Evolutionary conservation across 2,888 invertebrate species (phyloP).

Genomic region (Cerceris rybyensis): DNA sequence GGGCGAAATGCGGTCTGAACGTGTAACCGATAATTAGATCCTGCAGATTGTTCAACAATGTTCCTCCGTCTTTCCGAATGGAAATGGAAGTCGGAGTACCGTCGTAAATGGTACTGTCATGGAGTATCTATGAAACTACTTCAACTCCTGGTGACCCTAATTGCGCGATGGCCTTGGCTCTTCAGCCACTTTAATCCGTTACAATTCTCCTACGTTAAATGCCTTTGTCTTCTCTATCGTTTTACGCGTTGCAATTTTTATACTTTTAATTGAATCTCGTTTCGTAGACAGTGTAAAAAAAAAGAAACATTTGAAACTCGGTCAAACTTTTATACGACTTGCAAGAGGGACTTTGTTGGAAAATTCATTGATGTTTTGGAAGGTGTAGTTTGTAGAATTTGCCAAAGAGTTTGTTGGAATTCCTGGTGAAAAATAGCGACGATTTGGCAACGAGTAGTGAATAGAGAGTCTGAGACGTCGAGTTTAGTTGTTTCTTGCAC

Average conservation of each 20-base stretch:
- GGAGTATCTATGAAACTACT: conserved; percentile 43
- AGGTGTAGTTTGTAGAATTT: too few relatives aligned
- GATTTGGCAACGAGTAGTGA: neutral
- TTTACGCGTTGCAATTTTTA: neutral
- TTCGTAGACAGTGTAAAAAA: too few relatives aligned
- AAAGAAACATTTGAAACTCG: too few relatives aligned
- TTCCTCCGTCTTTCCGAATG: conserved; percentile 26
- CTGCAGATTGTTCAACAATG: conserved; percentile 24
- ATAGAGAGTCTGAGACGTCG: neutral
- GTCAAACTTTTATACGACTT: too few relatives aligned
- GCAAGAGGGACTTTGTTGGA: too few relatives aligned
- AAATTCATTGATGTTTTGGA: too few relatives aligned
- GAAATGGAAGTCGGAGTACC: conserved; percentile 21
- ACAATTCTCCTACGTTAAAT: neutral
- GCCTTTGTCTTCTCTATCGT: neutral
- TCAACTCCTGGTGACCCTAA: conserved; percentile 48
- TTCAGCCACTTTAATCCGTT: conserved; percentile 17
- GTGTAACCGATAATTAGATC: conserved; percentile 58
- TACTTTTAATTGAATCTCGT: neutral
- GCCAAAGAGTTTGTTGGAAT: too few relatives aligned
- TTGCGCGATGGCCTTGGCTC: conserved; percentile 25
- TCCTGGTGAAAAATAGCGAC: too few relatives aligned
- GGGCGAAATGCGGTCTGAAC: conserved; percentile 15
- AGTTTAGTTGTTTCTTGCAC: neutral
- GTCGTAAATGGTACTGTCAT: conserved; percentile 31